A percentile compares a stretch with the other conserved stretches of the same genome.
Conservation (phyloP, 2,797 vertebrate genomes). For the Delichon dasypus region DNA sequence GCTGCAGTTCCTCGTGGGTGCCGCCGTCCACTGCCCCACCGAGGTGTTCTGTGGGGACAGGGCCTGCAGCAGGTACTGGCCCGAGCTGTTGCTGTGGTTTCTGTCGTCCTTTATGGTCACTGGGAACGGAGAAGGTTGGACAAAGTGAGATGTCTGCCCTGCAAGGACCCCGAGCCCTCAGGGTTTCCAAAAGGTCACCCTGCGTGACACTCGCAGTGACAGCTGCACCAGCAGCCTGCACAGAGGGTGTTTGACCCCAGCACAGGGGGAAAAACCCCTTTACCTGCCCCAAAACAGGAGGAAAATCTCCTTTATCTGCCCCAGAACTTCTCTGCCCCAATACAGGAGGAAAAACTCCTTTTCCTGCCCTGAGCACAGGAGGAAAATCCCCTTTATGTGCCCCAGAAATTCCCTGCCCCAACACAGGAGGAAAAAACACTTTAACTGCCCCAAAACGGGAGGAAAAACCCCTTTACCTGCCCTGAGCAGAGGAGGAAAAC, state of each 20-base stretch:
- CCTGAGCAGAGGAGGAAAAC: no score
- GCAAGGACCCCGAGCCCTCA: fast-evolving
- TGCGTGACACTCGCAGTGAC: fast-evolving
- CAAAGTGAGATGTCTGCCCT: background rate
- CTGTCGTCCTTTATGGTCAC: background rate
- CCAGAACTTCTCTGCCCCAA: background rate
- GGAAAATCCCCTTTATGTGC: background rate
- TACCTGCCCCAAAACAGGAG: background rate
- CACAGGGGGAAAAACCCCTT: background rate
- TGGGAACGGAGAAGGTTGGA: background rate
- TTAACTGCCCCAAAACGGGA: no score
- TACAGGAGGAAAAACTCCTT: background rate
- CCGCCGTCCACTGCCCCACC: background rate
- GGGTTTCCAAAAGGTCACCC: background rate
- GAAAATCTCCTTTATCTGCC: background rate
- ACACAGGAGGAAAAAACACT: background rate
- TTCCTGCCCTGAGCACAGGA: background rate
- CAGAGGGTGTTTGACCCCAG: background rate
- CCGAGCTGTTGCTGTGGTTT: fast-evolving
- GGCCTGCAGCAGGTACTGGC: background rate
- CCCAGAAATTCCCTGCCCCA: background rate
- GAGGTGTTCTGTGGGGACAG: background rate
- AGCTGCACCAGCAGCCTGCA: background rate
- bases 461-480: background rate
- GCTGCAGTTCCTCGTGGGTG: fast-evolving